A percentile compares a stretch with the other conserved stretches of the same genome.
Evolutionary conservation across 2,888 invertebrate genomes (phyloP).

Genomic region (Drosophila trichaetosa): DNA sequence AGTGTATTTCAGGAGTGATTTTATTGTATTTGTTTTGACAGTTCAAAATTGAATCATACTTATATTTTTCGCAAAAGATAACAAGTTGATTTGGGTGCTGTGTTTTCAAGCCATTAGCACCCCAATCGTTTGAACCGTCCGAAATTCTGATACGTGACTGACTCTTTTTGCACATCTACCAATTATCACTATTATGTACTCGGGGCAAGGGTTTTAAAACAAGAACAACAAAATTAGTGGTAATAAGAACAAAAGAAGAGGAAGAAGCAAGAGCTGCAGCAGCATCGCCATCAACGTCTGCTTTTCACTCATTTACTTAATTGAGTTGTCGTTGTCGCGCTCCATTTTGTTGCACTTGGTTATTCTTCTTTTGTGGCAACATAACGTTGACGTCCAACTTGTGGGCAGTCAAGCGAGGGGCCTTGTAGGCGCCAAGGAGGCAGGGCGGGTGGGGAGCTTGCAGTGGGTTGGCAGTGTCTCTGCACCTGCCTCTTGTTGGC

Average conservation of each 20-base stretch:
- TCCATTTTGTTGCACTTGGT: slow-evolving; percentile 58
- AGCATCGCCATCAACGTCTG: slow-evolving; percentile 42
- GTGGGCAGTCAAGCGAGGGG: slow-evolving; percentile 34
- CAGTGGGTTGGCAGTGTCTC: slow-evolving; percentile 25
- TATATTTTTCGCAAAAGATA: not conserved
- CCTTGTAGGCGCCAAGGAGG: not conserved
- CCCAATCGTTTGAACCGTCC: not conserved
- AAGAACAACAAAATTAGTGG: slow-evolving; percentile 19
- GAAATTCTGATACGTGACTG: slow-evolving; percentile 2
- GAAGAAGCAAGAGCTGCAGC: slow-evolving; percentile 6
- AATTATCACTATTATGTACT: slow-evolving; percentile 24
- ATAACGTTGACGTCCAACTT: slow-evolving; percentile 34
- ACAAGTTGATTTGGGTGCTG: not conserved
- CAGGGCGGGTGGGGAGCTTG: not conserved
- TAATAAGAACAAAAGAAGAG: slow-evolving; percentile 19
- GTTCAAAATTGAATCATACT: not conserved
- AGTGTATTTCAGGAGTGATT: not conserved
- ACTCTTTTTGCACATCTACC: slow-evolving; percentile 6
- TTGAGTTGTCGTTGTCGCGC: slow-evolving; percentile 67
- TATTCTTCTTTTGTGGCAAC: slow-evolving; percentile 52
- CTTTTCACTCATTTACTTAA: slow-evolving; percentile 70
- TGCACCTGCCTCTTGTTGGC: slow-evolving; percentile 59
- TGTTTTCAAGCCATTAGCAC: not conserved
- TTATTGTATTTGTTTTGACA: not conserved
- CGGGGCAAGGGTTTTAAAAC: slow-evolving; percentile 4